Evolutionary conservation across 2,888 invertebrate genomes (phyloP), one percentile per base, ranked within the genome.

Genomic region (Epinotia bilunana): DNA sequence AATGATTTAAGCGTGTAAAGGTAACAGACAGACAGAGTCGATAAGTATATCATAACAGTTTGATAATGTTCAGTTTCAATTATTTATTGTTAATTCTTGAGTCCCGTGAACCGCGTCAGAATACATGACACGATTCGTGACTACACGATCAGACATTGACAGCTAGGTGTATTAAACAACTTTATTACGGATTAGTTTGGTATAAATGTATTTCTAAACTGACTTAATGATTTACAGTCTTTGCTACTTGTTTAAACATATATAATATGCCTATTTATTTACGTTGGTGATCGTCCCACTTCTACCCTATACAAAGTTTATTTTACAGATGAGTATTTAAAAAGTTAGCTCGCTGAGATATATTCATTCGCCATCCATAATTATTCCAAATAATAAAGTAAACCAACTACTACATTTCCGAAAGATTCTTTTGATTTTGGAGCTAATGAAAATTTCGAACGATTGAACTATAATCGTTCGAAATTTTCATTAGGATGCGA

Each of bases 51-150:
- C 16, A n/a, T 4, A 4, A 49, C 49, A 6, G 49, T 20, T 20
- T 11, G 20, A 57, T 57, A 60, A 60, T 23, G 23, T 58, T 12
- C 28, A 28, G 6, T 60, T 20, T 16, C 16, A 49, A 28, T 28
- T n/a, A 53, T 20, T 53, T 53, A 28, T n/a, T 13, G 53, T 13
- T 57, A 18, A 39, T 74, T 43, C 49, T 33, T 64, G 57, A 63
- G 64, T 64, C 33, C 58, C 49, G 18, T 69, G 73, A 70, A 62
- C 49, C 63, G 57, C 73, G 69, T 74, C 70, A 70, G 64, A 74
- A 53, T 69, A 60, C 69, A 60, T 23, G 69, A 20, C 69, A 60
- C 69, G 46, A 60, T 74, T 74, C 74, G 74, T 74, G 74, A 74
- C 64, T 39, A 64, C 70, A 70, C 74, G 43, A 70, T 61, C 64